Conservation (phyloP, 2,888 invertebrate species). For the Limenitis camilla region DNA sequence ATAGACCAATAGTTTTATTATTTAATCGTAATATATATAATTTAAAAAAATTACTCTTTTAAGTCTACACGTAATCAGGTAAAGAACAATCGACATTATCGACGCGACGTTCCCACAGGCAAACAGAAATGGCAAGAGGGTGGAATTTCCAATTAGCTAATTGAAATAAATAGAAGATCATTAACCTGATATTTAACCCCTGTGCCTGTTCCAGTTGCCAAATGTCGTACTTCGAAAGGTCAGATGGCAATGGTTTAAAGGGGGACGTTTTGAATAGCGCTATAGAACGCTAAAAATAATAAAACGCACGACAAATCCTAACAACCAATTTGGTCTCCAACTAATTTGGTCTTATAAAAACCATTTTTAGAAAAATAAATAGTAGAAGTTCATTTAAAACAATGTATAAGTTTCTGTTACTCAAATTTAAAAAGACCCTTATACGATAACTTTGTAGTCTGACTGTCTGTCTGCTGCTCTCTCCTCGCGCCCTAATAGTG, state of each 20-base stretch:
- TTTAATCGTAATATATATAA: no score
- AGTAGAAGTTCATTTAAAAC: no score
- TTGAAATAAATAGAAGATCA: conserved; percentile 21
- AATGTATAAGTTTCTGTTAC: no score
- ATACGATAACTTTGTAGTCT: no score
- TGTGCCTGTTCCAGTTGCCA: conserved; percentile 19
- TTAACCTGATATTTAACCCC: conserved; percentile 24
- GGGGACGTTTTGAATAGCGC: conserved; percentile 13
- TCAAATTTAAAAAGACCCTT: no score
- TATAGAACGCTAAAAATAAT: conserved; percentile 1
- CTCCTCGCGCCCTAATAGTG: no score
- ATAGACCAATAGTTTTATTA: no score
- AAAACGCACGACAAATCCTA: background rate
- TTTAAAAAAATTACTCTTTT: no score
- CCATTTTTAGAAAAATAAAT: no score
- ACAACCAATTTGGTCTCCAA: background rate
- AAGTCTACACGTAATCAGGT: background rate
- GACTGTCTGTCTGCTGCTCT: no score
- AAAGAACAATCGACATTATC: background rate
- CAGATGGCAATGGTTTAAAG: conserved; percentile 15
- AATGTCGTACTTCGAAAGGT: conserved; percentile 22
- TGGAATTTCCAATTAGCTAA: conserved; percentile 22
- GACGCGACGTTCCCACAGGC: background rate
- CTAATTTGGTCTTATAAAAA: background rate
- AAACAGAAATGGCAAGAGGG: conserved; percentile 2